These are phyloP conservation scores for Sitta carolinensis DNA, from an alignment of 2,797 vertebrate genomes.

Conservation along the genomic window DNA sequence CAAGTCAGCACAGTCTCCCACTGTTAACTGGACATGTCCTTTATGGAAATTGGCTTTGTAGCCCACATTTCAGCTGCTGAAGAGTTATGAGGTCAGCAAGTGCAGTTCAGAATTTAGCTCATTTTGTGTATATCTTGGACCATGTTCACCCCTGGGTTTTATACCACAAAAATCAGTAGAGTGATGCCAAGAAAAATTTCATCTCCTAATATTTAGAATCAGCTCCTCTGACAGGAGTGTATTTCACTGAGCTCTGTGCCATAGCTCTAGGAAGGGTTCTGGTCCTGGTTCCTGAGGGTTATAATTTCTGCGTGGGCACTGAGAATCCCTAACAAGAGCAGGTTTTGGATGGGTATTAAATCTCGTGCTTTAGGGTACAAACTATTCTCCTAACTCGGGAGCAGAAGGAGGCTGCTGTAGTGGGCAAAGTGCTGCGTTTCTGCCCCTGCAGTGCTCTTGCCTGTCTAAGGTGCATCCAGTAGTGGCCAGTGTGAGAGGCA, in stretches of 20 bases:
- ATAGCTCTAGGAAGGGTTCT: neutral
- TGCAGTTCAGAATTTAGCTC: constrained; percentile 40
- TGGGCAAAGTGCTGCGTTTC: neutral
- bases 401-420: neutral
- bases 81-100: constrained; percentile 53
- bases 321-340: neutral
- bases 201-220: neutral
- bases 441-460: neutral
- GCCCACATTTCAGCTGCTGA: constrained; percentile 36
- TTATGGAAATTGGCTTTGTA: constrained; percentile 49
- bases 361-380: fast-evolving
- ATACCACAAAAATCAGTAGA: constrained; percentile 24
- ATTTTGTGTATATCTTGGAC: constrained; percentile 50
- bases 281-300: neutral
- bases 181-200: neutral
- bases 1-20: constrained; percentile 20
- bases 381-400: fast-evolving
- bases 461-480: fast-evolving
- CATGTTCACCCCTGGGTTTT: constrained; percentile 10
- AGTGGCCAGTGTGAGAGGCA: fast-evolving
- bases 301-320: neutral
- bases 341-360: neutral
- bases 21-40: constrained; percentile 25
- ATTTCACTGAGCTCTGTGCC: neutral
- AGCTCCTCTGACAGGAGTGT: neutral